Evolutionary conservation across 2,888 invertebrate species (phyloP), one percentile per base, ranked within the genome.

Genomic region (Napeogenes sylphis): DNA sequence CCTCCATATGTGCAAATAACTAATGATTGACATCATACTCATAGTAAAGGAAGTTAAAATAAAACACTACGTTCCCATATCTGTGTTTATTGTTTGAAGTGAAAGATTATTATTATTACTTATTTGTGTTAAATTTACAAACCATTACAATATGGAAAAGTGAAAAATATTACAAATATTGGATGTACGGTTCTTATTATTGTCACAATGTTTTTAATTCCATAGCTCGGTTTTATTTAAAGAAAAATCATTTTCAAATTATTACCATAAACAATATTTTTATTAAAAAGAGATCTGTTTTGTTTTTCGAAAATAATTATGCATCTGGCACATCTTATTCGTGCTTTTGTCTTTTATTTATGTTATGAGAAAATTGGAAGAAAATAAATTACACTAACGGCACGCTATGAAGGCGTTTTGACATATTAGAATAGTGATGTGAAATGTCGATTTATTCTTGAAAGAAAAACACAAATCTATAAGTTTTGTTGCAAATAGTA

Each of bases 91-190:
- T 65, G 58, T 69, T 71, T 69, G 64, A 64, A 66, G 69, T 64
- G 67, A 71, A 69, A 70, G 62, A 66, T 67, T 64, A 64, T 59
- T 35, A 42, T 55, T 13, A 53, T 21, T 54, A 42, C 45, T 30
- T 54, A 53, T 42, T 67, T 57, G 68, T 69, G 71, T 51, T 51
- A 51, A 2, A 51, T 10, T 71, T 71, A 67, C 65, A 71, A 71
- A 69, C 68, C 75, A 70, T 72, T 68, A 76, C 68, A 74, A 75
- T 79, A 78, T 87, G 84, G 76, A 87, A 89, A 87, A 87, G 84
- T 90, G 87, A 75, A 87, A 88, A 88, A 89, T 87, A 86, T 73
- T 73, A 74, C 71, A 78, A 77, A 67, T 72, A 72, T 74, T 62
- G 68, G 65, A 67, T 75, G 72, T 74, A 75, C 79, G 78, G 76